phyloP scores from a whole-genome alignment of 2,797 vertebrate species.

The Syngnathus rostellatus region DNA sequence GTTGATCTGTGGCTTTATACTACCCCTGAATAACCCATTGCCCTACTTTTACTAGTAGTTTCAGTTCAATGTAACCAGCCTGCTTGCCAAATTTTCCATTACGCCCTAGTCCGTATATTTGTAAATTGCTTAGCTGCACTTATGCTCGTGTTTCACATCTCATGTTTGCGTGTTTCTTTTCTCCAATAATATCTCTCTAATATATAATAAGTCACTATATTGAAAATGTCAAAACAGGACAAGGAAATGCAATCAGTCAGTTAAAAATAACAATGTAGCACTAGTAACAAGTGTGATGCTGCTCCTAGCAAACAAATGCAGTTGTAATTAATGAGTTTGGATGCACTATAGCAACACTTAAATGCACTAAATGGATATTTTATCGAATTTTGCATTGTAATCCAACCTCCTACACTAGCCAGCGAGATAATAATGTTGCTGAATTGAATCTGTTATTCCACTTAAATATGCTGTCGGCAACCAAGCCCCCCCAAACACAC shows the following conservation, averaged over 20 bases:
- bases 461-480: background rate
- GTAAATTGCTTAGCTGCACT: constrained; percentile 20
- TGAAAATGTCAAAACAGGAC: constrained; percentile 17
- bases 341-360: background rate
- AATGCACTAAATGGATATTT: background rate
- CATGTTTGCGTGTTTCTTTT: background rate
- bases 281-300: background rate
- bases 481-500: background rate
- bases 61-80: constrained; percentile 20
- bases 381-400: background rate
- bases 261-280: background rate
- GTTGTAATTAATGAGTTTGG: background rate
- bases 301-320: background rate
- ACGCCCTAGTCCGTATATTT: constrained; percentile 26
- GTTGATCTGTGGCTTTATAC: constrained; percentile 7
- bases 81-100: constrained; percentile 35
- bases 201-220: constrained; percentile 8
- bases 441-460: background rate
- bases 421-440: background rate
- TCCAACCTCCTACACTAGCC: background rate
- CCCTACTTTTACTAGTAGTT: constrained; percentile 15
- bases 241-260: constrained; percentile 5
- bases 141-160: constrained; percentile 20
- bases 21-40: constrained; percentile 11
- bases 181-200: constrained; percentile 4